Evolutionary conservation across 2,797 vertebrate genomes (phyloP).

Genomic region (Eurystomus glaucurus): DNA sequence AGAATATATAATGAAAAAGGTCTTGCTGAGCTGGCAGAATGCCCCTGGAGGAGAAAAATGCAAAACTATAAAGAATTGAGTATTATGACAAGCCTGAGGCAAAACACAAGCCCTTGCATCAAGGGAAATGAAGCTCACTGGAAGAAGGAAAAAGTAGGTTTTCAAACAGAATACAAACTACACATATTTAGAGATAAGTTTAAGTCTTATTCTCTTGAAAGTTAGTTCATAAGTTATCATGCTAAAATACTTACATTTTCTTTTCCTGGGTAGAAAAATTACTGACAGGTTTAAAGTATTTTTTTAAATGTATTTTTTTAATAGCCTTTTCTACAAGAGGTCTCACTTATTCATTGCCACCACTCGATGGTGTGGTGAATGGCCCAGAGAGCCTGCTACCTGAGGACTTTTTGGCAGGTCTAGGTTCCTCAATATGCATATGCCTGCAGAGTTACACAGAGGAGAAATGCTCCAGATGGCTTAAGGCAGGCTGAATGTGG

Average conservation of each 20-base stretch:
- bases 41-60: background rate
- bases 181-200: background rate
- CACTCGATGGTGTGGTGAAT: background rate
- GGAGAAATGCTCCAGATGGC: background rate
- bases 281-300: background rate
- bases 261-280: background rate
- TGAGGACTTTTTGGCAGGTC: background rate
- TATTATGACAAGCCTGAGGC: background rate
- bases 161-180: background rate
- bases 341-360: background rate
- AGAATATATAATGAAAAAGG: background rate
- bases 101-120: background rate
- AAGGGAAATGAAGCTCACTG: background rate
- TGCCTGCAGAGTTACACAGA: background rate
- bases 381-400: background rate
- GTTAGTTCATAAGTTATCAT: background rate
- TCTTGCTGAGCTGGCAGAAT: background rate
- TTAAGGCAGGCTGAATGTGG: background rate
- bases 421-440: accelerated
- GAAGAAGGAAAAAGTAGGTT: constrained; percentile 1
- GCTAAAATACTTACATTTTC: background rate
- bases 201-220: background rate
- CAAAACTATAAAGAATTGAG: background rate
- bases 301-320: background rate
- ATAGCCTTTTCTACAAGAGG: background rate